A percentile compares a stretch with the other conserved stretches of the same genome.
These are phyloP conservation scores for Lasioglossum vierecki DNA, from an alignment of 2,888 invertebrate genomes.

Conservation along the genomic window DNA sequence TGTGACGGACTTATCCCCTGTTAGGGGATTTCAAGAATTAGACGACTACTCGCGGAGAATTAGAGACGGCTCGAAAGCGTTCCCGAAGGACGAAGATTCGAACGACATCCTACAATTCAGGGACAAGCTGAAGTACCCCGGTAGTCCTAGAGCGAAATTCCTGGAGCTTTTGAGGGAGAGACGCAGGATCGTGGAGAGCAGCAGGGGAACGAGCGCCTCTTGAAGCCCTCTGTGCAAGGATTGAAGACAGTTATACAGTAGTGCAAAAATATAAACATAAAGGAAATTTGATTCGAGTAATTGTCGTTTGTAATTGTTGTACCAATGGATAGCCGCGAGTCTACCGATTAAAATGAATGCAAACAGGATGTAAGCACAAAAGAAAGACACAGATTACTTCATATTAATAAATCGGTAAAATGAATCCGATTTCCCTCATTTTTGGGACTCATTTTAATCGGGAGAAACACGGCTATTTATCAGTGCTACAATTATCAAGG, in stretches of 20 bases:
- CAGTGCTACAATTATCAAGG: too few species aligned
- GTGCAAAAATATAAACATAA: neutral
- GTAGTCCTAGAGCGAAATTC: constrained; percentile 77
- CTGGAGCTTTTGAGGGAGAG: constrained; percentile 76
- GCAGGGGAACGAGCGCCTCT: constrained; percentile 65
- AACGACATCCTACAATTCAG: constrained; percentile 58
- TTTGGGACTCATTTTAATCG: too few species aligned
- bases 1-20: neutral
- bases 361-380: too few species aligned
- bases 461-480: too few species aligned
- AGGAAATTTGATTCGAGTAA: too few species aligned
- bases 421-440: too few species aligned
- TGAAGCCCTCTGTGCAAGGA: constrained; percentile 25
- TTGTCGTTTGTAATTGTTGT: too few species aligned
- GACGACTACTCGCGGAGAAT: constrained; percentile 49
- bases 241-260: neutral
- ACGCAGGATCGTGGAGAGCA: constrained; percentile 76
- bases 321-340: too few species aligned
- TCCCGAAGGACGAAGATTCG: constrained; percentile 56
- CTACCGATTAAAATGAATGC: too few species aligned
- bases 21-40: constrained; percentile 24
- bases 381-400: too few species aligned
- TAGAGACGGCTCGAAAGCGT: constrained; percentile 21
- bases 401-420: too few species aligned
- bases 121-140: constrained; percentile 73